phyloP scores from a whole-genome alignment of 2,888 invertebrate genomes.

The Chrysodeixis includens region DNA sequence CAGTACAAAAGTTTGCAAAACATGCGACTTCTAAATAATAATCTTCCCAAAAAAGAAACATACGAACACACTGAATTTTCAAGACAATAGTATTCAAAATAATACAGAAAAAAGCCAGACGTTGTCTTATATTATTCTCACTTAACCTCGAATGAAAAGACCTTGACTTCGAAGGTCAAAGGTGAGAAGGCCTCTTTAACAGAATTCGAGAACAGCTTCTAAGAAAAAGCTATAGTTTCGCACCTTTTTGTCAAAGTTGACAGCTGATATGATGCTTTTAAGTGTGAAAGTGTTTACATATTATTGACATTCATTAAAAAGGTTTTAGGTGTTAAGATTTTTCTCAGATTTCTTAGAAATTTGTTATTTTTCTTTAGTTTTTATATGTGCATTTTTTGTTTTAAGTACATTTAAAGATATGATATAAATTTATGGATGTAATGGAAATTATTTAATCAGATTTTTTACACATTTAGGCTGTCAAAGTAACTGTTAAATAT shows the following conservation, averaged over 20 bases:
- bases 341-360: no score
- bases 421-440: no score
- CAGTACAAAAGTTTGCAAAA: no score
- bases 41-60: not conserved
- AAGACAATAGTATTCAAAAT: not conserved
- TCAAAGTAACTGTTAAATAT: no score
- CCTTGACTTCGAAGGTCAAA: not conserved
- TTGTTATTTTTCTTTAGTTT: not conserved
- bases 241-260: not conserved
- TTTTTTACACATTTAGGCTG: no score
- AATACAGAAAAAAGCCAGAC: constrained; percentile 1
- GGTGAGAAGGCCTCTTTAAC: not conserved
- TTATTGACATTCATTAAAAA: not conserved
- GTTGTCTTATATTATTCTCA: constrained; percentile 1
- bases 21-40: not conserved
- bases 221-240: not conserved
- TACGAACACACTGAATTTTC: not conserved
- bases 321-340: not conserved
- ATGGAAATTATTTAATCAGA: no score
- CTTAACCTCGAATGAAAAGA: not conserved
- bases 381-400: no score
- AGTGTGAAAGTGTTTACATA: not conserved
- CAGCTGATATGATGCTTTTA: not conserved
- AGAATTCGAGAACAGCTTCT: constrained; percentile 2
- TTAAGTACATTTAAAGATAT: no score